Base-by-base conservation (phyloP, 2,113 vertebrate genomes). In the Todiramphus chloris region DNA sequence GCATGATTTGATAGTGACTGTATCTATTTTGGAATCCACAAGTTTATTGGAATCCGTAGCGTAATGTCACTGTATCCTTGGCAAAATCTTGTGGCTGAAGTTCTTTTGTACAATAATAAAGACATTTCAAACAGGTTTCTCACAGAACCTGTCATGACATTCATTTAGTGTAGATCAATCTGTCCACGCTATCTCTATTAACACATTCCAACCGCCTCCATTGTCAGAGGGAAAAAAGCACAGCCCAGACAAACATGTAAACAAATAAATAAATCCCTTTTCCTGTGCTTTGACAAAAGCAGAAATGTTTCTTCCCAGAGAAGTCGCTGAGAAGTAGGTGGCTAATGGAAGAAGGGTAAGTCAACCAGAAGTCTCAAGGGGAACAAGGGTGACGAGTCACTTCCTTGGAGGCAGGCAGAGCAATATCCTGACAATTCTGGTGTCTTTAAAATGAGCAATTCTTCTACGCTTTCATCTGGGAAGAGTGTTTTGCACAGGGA, bases 231-330 rank as follows among this genome's bases (percentile, higher is more conserved):
- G 27, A 62, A 88, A 63, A 74, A 86, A 91, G 23, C 56, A 74
- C 51, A 75, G 20, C 21, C 46, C 56, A 92, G 68, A 83, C 93
- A 91, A 92, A 51, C 37, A 78, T 43, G 53, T 58, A 97, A 94
- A 86, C 85, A 92, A 93, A 96, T 51, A 95, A 94, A 95, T 91
- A 87, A 91, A 94, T 81, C 33, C 53, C 15, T 89, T 80, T 89
- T 83, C 93, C 64, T 75, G 55, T 74, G 72, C 60, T 92, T 82
- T 96, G 82, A 91, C 67, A 83, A 92, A 90, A 94, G 59, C 63
- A 66, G 75, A 88, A 77, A 46, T n/a, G 64, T 90, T 95, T 87
- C 80, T 72, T 95, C 51, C 46, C 64, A 78, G 43, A 75, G 68
- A 86, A 86, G 69, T 60, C 44, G 3, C 64, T 88, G 80, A 92